Evolutionary conservation across 2,113 vertebrate species (phyloP).

Genomic region (Cyprichromis sp.): DNA sequence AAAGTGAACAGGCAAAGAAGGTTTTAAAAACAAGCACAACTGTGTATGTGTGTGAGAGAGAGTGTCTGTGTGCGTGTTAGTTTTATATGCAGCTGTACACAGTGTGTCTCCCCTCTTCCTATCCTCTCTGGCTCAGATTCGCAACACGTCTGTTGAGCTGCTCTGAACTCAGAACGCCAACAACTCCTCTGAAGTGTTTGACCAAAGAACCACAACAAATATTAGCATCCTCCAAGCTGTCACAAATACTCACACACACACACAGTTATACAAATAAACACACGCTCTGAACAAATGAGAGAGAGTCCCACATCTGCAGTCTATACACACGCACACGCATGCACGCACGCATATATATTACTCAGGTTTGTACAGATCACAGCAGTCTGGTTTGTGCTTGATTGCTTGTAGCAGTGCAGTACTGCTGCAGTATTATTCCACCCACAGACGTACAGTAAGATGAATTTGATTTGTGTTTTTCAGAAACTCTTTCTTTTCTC

Average conservation of each 20-base stretch:
- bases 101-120: neutral
- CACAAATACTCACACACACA: neutral
- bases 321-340: neutral
- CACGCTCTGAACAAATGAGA: neutral
- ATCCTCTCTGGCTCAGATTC: slow-evolving; percentile 35
- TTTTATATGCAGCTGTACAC: neutral
- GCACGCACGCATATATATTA: neutral
- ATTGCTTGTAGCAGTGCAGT: neutral
- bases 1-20: neutral
- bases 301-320: neutral
- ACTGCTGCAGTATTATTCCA: neutral
- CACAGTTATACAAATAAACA: neutral
- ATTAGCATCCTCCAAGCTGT: slow-evolving; percentile 36
- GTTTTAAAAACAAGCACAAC: neutral
- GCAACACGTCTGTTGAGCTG: slow-evolving; percentile 51
- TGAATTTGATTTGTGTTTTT: neutral
- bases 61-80: neutral
- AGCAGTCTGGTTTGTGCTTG: neutral
- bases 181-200: slow-evolving; percentile 61
- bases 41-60: neutral
- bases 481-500: neutral
- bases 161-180: slow-evolving; percentile 51
- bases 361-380: neutral
- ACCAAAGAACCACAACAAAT: slow-evolving; percentile 58
- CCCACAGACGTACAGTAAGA: neutral